Conservation (phyloP, 2,797 vertebrate species). For the Crocidura indochinensis region DNA sequence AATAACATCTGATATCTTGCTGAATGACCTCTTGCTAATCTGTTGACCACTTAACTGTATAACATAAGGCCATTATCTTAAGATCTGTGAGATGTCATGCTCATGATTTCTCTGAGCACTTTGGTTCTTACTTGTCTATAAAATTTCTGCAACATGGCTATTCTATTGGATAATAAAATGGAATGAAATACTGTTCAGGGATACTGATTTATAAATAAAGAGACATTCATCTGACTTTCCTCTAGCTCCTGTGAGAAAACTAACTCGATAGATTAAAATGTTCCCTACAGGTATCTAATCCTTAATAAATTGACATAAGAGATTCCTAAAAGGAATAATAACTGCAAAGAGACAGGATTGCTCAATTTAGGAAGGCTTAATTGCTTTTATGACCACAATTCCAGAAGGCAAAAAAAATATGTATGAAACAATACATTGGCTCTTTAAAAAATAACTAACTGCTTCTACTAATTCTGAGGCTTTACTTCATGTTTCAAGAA, state of each 20-base stretch:
- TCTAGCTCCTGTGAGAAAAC: slow-evolving; percentile 48
- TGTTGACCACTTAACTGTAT: neutral
- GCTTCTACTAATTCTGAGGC: slow-evolving; percentile 60
- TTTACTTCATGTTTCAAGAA: neutral
- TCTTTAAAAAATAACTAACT: slow-evolving; percentile 70
- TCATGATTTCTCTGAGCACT: slow-evolving; percentile 31
- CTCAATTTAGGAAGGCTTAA: slow-evolving; percentile 78
- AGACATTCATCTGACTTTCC: slow-evolving; percentile 7
- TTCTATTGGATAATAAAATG: slow-evolving; percentile 47
- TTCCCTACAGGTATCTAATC: slow-evolving; percentile 67
- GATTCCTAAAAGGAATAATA: slow-evolving; percentile 68
- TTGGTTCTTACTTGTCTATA: slow-evolving; percentile 26
- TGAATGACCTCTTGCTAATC: slow-evolving; percentile 8
- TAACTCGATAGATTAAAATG: slow-evolving; percentile 74
- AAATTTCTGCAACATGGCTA: slow-evolving; percentile 71
- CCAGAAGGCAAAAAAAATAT: slow-evolving; percentile 66
- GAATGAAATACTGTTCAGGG: slow-evolving; percentile 57
- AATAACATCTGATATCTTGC: neutral
- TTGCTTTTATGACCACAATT: slow-evolving; percentile 73
- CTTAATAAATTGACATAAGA: slow-evolving; percentile 81
- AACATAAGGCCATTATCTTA: neutral
- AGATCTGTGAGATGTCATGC: neutral
- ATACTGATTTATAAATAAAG: slow-evolving; percentile 76
- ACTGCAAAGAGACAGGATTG: slow-evolving; percentile 56
- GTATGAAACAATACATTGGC: neutral